A percentile compares a stretch with the other conserved stretches of the same genome.
phyloP scores from a whole-genome alignment of 2,888 invertebrate species.

The Hedychridium roseum region DNA sequence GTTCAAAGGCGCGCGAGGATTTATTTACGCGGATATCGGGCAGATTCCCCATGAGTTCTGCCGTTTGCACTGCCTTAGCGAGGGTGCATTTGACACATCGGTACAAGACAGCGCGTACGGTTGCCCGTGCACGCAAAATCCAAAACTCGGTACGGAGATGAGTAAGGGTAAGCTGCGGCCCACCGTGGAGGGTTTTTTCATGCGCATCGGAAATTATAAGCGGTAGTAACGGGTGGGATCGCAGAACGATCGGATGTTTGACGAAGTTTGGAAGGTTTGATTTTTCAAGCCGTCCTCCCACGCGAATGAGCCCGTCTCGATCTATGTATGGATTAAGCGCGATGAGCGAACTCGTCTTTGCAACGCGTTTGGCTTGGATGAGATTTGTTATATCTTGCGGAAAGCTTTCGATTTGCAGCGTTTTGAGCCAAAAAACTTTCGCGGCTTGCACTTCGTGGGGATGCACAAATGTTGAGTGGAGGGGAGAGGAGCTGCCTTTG shows the following conservation, averaged over 20 bases:
- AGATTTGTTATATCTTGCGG: neutral
- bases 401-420: neutral
- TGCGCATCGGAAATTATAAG: neutral
- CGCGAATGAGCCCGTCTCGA: neutral
- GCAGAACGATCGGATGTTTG: neutral
- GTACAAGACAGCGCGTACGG: neutral
- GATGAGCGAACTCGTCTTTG: neutral
- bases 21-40: neutral
- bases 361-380: neutral
- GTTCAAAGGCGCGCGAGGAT: neutral
- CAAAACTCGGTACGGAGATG: neutral
- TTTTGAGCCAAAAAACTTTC: neutral
- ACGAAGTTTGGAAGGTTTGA: neutral
- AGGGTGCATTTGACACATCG: neutral
- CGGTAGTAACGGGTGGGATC: neutral
- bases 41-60: neutral
- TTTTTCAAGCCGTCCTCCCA: neutral
- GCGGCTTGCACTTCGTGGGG: neutral
- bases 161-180: neutral
- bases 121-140: neutral
- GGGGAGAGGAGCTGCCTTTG: neutral
- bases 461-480: neutral
- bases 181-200: neutral
- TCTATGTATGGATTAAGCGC: neutral
- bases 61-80: neutral